These are phyloP conservation scores for Chironomus striatipennis DNA, from an alignment of 1,140 invertebrate species.

Conservation along the genomic window DNA sequence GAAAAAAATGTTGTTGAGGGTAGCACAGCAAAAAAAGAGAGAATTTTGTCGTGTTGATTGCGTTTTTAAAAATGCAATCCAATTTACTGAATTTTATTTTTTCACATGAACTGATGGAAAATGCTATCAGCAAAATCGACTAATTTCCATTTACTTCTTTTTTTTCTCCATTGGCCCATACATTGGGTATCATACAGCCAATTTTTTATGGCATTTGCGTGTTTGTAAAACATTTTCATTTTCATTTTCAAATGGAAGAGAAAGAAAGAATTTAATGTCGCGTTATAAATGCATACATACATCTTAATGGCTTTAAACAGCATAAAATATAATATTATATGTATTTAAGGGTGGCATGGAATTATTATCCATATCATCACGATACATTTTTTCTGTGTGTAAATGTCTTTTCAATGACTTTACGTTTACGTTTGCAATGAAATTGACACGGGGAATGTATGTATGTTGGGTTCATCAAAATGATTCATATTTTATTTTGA, in stretches of 20 bases:
- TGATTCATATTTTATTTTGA: too few species aligned
- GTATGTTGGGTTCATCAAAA: too few species aligned
- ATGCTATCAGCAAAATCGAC: not conserved
- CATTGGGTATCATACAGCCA: not conserved
- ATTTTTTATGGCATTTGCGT: constrained; percentile 17
- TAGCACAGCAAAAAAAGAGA: too few species aligned
- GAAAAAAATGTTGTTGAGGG: too few species aligned
- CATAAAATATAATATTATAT: not conserved
- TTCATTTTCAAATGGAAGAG: not conserved
- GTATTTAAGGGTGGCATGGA: too few species aligned
- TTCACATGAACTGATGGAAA: not conserved
- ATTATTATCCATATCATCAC: too few species aligned
- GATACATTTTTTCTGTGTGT: not conserved
- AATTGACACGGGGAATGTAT: not conserved
- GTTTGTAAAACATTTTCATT: constrained; percentile 8
- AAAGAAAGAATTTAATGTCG: not conserved
- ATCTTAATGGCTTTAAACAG: constrained; percentile 17
- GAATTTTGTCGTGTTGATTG: not conserved
- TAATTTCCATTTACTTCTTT: not conserved
- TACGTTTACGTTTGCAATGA: not conserved
- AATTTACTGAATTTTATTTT: not conserved
- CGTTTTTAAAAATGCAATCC: not conserved
- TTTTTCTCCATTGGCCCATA: not conserved
- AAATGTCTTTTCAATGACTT: constrained; percentile 13
- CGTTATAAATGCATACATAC: constrained; percentile 16